Evolutionary conservation across 2,888 invertebrate genomes (phyloP), one percentile per base, ranked within the genome.

Genomic region (Lasioglossum leucozonium): DNA sequence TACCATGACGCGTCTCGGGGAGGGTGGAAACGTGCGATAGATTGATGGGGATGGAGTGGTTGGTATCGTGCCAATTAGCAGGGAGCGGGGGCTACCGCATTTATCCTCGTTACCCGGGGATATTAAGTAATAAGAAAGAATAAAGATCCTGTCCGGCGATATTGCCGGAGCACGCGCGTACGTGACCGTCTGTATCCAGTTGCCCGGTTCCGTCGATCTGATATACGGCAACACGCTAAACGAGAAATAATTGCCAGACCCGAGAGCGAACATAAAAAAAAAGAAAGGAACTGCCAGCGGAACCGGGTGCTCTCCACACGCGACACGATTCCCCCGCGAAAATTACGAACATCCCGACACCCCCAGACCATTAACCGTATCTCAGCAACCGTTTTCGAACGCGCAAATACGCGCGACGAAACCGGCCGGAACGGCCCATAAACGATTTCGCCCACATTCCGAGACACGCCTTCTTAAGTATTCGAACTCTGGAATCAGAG

Each of bases 71-170:
- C 75, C 90, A 91, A 91, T 91, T 91, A 91, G 81, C 85, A 44
- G 73, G 55, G 34, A 51, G 84, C 73, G 80, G 77, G 82, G 51
- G 51, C 77, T 51, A 62, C 37, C 89, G 73, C 91, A 91, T 91
- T 91, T 90, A 85, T 91, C 87, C 91, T 91, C 90, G 92, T 91
- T 91, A 91, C 87, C 72, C 11, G 81, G 71, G 88, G 91, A 92
- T 92, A 91, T 91, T 91, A 91, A 91, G 89, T 91, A 91, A 91
- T 91, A 91, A 91, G 91, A 92, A 91, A 92, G 88, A 91, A 91
- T 92, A 92, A 91, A 88, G 90, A 91, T 90, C 87, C 89, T 73
- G 83, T 44, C 71, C 72, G 82, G 73, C 91, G 89, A 89, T 91
- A 92, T 92, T 91, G 88, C 91, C 82, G 62, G 58, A 82, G 84